Evolutionary conservation across 2,113 vertebrate species (phyloP), one percentile per base, ranked within the genome.

Genomic region (Seriola aureovittata): DNA sequence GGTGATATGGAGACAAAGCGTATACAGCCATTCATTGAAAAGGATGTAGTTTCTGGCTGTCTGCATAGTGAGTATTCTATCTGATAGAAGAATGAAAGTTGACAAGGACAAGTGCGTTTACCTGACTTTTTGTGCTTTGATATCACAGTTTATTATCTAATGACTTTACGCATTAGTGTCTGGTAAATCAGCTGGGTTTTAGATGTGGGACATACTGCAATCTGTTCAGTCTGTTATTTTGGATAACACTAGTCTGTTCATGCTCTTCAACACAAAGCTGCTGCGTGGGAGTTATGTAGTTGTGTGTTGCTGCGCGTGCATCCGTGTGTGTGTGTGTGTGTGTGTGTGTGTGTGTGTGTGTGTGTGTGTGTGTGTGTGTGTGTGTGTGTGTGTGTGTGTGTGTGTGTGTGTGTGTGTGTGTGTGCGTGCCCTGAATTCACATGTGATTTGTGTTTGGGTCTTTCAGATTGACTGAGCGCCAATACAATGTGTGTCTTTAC

Each of bases 261-360:
- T 72, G 76, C 84, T 67, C 69, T 65, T 54, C 66, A 70, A 67
- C 72, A 87, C 82, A 83, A 84, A 84, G 77, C 86, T 77, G 85
- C 86, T 55, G 86, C 57, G 81, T 93, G 91, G 90, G 86, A 78
- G 82, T 92, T 85, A 73, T 57, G 60, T 36, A 25, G 67, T 25
- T 85, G 25, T 3, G 46, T 82, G 78, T 48, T 21, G 29, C 32
- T 25, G 1, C 5, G 34, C 6, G 3, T 36, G 34, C 34, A 36
- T 36, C 34, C 1, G 23, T 23, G 23, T 23, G 23, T 23, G 23
- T 23, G 23, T 23, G 23, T 23, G 23, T 23, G 23, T 23, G 23
- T 23, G 23, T 23, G 23, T 23, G 23, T 23, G 54, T 23, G 69
- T 19, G 40, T 19, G 34, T 14, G 67, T 38, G 38, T 23, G 23